Conservation (phyloP, 2,888 invertebrate species). For the Scotopteryx bipunctaria region DNA sequence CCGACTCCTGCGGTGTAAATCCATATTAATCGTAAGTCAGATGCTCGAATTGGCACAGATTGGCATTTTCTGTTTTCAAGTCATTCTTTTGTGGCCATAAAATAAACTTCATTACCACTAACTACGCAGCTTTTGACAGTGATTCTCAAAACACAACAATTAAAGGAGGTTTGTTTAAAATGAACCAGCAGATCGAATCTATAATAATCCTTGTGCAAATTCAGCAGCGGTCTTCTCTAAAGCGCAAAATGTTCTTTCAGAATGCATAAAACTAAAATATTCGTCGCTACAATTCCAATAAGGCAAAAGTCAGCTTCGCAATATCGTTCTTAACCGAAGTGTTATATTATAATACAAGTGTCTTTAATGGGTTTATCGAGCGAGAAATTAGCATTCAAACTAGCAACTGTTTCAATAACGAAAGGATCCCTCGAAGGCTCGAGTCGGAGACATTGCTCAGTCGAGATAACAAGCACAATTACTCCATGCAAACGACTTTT, state of each 20-base stretch:
- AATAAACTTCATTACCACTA: background rate
- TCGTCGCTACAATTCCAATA: slow-evolving; percentile 30
- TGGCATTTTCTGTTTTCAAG: background rate
- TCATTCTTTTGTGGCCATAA: background rate
- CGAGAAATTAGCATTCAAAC: slow-evolving; percentile 49
- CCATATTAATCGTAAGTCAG: slow-evolving; percentile 31
- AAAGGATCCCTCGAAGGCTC: slow-evolving; percentile 40
- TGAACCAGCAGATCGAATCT: background rate
- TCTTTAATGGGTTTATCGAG: slow-evolving; percentile 45
- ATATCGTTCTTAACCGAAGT: slow-evolving; percentile 39
- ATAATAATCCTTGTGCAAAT: background rate
- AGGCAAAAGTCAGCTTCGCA: slow-evolving; percentile 27
- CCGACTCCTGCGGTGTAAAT: slow-evolving; percentile 22
- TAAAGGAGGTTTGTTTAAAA: no score
- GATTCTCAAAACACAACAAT: no score
- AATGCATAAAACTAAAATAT: slow-evolving; percentile 31
- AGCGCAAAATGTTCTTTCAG: slow-evolving; percentile 14
- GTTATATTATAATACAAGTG: slow-evolving; percentile 45
- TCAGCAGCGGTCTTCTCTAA: background rate
- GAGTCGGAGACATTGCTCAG: slow-evolving; percentile 44
- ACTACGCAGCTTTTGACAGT: no score
- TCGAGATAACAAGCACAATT: slow-evolving; percentile 51
- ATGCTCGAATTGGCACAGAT: slow-evolving; percentile 7
- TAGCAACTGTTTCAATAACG: slow-evolving; percentile 47
- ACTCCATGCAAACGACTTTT: slow-evolving; percentile 46